These are phyloP conservation scores for Mormyrops boulengeri DNA, from an alignment of 2,797 vertebrate genomes.

Conservation along the genomic window DNA sequence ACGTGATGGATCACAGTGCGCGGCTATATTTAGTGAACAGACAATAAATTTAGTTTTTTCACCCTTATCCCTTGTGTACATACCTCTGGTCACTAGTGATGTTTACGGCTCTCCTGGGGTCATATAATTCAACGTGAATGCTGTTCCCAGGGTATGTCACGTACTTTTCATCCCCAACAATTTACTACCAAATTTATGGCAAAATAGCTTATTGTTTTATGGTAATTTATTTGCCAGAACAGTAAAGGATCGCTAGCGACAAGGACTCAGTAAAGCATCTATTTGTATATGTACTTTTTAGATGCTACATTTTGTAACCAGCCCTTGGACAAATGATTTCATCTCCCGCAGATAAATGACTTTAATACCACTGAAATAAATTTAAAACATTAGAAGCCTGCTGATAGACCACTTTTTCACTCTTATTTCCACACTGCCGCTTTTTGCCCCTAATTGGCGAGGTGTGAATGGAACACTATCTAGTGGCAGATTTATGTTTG, in stretches of 20 bases:
- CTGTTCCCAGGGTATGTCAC: background rate
- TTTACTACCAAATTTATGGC: background rate
- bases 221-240: background rate
- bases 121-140: background rate
- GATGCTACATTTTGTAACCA: background rate
- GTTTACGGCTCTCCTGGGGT: background rate
- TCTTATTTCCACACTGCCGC: background rate
- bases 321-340: background rate
- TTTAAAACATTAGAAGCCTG: background rate
- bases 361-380: background rate
- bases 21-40: background rate
- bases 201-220: background rate
- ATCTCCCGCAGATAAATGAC: background rate
- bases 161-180: background rate
- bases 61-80: background rate
- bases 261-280: background rate
- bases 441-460: background rate
- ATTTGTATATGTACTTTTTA: background rate
- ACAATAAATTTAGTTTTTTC: background rate
- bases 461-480: background rate
- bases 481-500: background rate
- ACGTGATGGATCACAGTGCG: background rate
- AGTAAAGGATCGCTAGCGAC: background rate
- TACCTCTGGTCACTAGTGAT: background rate
- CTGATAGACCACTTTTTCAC: background rate